A percentile compares a stretch with the other conserved stretches of the same genome.
Conservation (phyloP, 2,888 invertebrate species). For the Ormyrus thymus region DNA sequence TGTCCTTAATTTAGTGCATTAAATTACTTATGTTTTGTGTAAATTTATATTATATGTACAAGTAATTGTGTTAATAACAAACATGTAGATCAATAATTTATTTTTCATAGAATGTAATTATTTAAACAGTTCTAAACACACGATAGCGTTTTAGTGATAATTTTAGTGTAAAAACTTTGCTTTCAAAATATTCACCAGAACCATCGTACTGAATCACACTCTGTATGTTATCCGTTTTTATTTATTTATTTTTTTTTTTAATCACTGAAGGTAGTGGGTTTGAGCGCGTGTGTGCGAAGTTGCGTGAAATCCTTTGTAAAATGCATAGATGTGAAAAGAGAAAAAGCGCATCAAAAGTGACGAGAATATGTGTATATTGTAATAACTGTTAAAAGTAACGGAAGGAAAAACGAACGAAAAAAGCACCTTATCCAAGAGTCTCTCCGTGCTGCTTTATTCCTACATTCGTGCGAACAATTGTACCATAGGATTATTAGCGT, state of each 20-base stretch:
- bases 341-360: constrained; percentile 2
- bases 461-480: constrained; percentile 25
- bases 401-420: constrained; percentile 27
- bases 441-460: constrained; percentile 4
- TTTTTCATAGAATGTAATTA: neutral
- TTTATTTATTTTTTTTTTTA: constrained; percentile 30
- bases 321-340: constrained; percentile 33
- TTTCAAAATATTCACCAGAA: constrained; percentile 50
- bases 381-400: constrained; percentile 28
- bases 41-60: constrained; percentile 1
- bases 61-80: neutral
- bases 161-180: neutral
- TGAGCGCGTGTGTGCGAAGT: constrained; percentile 9
- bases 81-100: neutral
- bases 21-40: neutral
- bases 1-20: no score
- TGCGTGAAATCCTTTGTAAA: constrained; percentile 21
- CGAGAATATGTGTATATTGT: constrained; percentile 20
- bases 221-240: neutral
- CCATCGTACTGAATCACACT: constrained; percentile 1
- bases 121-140: neutral
- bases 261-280: constrained; percentile 34
- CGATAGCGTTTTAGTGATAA: neutral
- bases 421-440: constrained; percentile 47
- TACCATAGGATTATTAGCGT: constrained; percentile 22